A percentile compares a stretch with the other conserved stretches of the same genome.
Conservation (phyloP, 2,888 invertebrate genomes). For the Cerastoderma edule region DNA sequence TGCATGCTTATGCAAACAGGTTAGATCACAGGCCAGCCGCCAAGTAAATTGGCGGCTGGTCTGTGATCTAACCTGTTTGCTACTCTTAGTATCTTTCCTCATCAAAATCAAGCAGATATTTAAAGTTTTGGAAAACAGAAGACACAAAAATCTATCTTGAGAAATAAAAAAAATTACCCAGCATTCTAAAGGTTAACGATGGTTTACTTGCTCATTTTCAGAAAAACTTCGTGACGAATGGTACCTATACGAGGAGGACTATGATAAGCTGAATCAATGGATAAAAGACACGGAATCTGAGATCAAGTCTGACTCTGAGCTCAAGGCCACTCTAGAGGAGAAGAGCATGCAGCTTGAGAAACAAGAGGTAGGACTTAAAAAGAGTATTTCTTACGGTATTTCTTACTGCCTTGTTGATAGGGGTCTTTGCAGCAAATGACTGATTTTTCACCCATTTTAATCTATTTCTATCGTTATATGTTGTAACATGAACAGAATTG, state of each 20-base stretch:
- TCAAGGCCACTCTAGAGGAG: conserved; percentile 93
- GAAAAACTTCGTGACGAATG: conserved; percentile 91
- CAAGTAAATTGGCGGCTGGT: too few species aligned
- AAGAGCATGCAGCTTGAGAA: conserved; percentile 92
- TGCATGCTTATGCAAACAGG: too few species aligned
- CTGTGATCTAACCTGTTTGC: too few species aligned
- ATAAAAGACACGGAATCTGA: conserved; percentile 92
- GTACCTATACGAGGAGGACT: conserved; percentile 91
- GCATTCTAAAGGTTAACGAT: too few species aligned
- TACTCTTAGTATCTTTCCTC: too few species aligned
- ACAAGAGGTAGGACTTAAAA: conserved; percentile 85
- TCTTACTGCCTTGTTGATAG: too few species aligned
- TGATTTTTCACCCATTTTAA: not conserved
- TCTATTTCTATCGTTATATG: not conserved
- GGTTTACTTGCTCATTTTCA: conserved; percentile 10
- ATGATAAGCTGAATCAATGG: conserved; percentile 93
- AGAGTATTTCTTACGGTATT: not conserved
- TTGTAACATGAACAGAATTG: not conserved
- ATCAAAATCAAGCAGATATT: too few species aligned
- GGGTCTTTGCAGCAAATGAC: not conserved
- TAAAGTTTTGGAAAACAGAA: too few species aligned
- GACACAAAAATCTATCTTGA: too few species aligned
- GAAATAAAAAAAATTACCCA: not conserved
- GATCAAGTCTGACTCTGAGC: conserved; percentile 92
- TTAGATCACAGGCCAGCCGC: too few species aligned